These are phyloP conservation scores for Dreissena rostriformis DNA, from an alignment of 1,140 invertebrate species.

Conservation along the genomic window DNA sequence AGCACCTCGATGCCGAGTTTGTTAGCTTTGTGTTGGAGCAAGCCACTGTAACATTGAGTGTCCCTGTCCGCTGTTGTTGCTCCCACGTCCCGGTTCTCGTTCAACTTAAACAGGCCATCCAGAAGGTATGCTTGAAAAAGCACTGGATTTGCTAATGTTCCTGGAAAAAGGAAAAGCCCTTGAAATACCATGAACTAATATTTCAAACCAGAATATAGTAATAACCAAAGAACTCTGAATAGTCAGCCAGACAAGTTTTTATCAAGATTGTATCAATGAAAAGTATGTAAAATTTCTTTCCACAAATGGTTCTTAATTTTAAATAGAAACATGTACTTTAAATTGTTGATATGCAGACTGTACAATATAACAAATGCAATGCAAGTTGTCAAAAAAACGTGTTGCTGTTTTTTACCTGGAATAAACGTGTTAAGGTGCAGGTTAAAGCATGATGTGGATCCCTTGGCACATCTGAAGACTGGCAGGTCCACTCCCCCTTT, in stretches of 20 bases:
- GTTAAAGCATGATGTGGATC: conserved; percentile 63
- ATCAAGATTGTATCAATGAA: no score
- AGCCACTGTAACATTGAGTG: conserved; percentile 33
- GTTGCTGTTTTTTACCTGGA: conserved; percentile 42
- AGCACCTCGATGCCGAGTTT: no score
- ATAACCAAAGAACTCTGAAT: neutral
- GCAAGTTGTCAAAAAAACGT: neutral
- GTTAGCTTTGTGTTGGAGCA: conserved; percentile 32
- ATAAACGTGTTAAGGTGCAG: conserved; percentile 62
- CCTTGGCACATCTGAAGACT: no score
- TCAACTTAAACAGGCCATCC: conserved; percentile 59
- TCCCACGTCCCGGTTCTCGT: conserved; percentile 31
- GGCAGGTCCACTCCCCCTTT: no score
- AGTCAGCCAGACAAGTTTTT: no score
- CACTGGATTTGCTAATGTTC: conserved; percentile 51
- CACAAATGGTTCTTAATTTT: no score
- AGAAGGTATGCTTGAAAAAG: conserved; percentile 62
- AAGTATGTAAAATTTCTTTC: no score
- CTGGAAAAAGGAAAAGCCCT: conserved; percentile 28
- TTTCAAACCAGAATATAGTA: neutral
- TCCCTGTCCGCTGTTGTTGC: conserved; percentile 11
- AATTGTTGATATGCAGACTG: neutral
- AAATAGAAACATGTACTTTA: neutral
- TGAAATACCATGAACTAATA: neutral
- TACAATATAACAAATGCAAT: neutral